phyloP scores from a whole-genome alignment of 2,888 invertebrate species.

The Autographa gamma region DNA sequence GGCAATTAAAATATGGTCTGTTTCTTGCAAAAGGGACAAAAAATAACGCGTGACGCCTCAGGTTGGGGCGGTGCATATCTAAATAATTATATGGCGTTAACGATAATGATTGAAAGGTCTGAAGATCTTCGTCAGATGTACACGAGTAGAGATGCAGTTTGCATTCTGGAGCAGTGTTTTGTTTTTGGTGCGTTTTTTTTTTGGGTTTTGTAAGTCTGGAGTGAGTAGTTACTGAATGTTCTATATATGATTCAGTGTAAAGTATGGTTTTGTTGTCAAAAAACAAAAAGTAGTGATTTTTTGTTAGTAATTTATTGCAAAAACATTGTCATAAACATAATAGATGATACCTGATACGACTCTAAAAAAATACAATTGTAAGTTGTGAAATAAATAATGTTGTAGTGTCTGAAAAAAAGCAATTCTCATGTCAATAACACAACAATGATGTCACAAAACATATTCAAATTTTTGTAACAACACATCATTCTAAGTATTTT shows the following conservation, averaged over 20 bases:
- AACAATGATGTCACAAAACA: slow-evolving; percentile 14
- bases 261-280: too few relatives aligned
- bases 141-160: slow-evolving; percentile 62
- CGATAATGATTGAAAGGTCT: slow-evolving; percentile 87
- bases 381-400: too few relatives aligned
- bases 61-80: slow-evolving; percentile 80
- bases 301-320: too few relatives aligned
- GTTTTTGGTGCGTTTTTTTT: not conserved
- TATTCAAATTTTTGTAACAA: slow-evolving; percentile 20
- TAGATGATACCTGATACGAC: too few relatives aligned
- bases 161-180: not conserved
- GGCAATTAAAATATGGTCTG: slow-evolving; percentile 82
- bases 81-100: slow-evolving; percentile 85
- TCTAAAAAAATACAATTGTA: too few relatives aligned
- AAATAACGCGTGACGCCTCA: slow-evolving; percentile 71
- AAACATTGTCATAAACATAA: too few relatives aligned
- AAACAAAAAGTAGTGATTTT: too few relatives aligned
- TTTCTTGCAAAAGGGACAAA: slow-evolving; percentile 62
- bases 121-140: slow-evolving; percentile 40
- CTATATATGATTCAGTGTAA: too few relatives aligned
- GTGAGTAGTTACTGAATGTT: too few relatives aligned
- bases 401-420: too few relatives aligned
- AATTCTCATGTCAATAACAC: slow-evolving; percentile 2
- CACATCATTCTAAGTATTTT: slow-evolving; percentile 50
- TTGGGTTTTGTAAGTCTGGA: not conserved